Evolutionary conservation across 2,797 vertebrate species (phyloP).

Genomic region (Poeciliopsis infans): DNA sequence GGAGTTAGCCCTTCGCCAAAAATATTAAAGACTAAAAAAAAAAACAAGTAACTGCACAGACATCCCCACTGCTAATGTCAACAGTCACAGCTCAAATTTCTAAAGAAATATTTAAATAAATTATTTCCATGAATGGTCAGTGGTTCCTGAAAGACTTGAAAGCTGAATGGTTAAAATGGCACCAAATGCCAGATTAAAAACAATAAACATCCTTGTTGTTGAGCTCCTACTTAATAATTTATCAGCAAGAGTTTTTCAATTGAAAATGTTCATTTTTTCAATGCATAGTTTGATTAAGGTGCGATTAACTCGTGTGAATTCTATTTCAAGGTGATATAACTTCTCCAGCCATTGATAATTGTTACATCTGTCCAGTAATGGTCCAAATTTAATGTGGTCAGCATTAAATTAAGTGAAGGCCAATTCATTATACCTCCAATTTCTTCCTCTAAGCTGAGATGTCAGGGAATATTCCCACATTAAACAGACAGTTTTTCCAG

Average conservation of each 20-base stretch:
- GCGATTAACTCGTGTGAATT: not conserved
- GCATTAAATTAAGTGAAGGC: constrained; percentile 7
- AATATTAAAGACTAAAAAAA: not conserved
- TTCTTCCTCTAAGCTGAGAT: constrained; percentile 28
- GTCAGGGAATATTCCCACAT: constrained; percentile 54
- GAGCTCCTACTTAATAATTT: not conserved
- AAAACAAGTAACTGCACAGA: not conserved
- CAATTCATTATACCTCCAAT: constrained; percentile 28
- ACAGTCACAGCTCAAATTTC: not conserved
- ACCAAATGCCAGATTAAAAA: not conserved
- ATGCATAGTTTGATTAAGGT: not conserved
- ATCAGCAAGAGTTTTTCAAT: not conserved
- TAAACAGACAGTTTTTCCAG: constrained; percentile 38
- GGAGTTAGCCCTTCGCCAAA: not conserved
- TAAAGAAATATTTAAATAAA: not conserved
- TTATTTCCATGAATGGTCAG: not conserved
- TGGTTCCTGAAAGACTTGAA: not conserved
- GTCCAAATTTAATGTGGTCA: not conserved
- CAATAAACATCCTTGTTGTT: not conserved
- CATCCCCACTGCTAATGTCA: not conserved
- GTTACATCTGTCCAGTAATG: not conserved
- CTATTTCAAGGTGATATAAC: not conserved
- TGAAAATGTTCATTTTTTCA: not conserved
- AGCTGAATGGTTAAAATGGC: not conserved
- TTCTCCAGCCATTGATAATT: not conserved